Base-by-base conservation (phyloP, 2,888 invertebrate species). In the Drosophila antonietae region DNA sequence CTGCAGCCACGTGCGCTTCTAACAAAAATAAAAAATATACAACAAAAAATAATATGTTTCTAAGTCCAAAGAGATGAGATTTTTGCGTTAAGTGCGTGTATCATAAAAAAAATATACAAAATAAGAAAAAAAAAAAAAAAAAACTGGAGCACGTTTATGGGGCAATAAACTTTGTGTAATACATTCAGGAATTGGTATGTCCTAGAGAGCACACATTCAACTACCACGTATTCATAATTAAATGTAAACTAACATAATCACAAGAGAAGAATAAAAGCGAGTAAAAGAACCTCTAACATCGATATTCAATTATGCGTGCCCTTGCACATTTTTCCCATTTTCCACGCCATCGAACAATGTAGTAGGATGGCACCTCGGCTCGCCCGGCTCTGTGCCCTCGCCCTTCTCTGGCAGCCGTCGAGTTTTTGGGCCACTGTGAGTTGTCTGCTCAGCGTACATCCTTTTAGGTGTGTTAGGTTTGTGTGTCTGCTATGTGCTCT, bases 311-410 rank as follows among this genome's bases (percentile, higher is more conserved):
- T 80, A 80, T 73, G 66, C 65, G 68, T 73, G 73, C 68, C 71
- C 85, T 72, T 88, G 83, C 81, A 88, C 88, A 88, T 77, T 84
- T 88, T 79, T 75, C 71, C 80, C 73, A 88, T 85, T 84, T 84
- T 84, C 83, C 85, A 58, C 73, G 71, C 75, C 67, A 68, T 64
- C 77, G 58, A 68, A 52, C 88, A 82, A 58, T 78, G 39, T 47
- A 56, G 37, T 41, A 37, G n/a, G 3, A 23, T 20, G 33, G 39
- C 23, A 23, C 23, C 39, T 55, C 53, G 39, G 10, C 23, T n/a
- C 7, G 39, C 28, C 41, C 41, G 15, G 5, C 15, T 10, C 9
- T 12, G 9, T 20, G 23, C 44, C 8, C 39, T 6, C 15, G 6
- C 15, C 6, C 15, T 14, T 15, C 6, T 15, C 14, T 37, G 15